Evolutionary conservation across 2,797 vertebrate species (phyloP).

Genomic region (Enteromius argenteus): DNA sequence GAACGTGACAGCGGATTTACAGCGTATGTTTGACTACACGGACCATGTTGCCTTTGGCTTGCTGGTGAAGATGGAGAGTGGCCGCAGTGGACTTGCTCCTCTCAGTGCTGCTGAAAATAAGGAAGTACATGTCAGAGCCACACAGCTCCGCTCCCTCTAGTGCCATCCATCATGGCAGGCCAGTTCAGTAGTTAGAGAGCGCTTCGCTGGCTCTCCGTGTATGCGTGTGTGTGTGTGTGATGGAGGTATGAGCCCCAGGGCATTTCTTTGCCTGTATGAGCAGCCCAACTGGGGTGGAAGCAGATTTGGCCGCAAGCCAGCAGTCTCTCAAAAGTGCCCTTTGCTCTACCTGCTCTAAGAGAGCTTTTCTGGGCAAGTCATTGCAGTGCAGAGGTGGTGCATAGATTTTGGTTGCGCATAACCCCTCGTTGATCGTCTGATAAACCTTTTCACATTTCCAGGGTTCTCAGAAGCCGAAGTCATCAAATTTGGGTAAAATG

Average conservation of each 20-base stretch:
- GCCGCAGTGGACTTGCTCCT: conserved; percentile 68
- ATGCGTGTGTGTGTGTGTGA: conserved; percentile 70
- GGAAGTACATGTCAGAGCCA: conserved; percentile 79
- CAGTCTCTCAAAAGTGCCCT: conserved; percentile 59
- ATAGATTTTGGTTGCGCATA: background rate
- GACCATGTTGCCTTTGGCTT: conserved; percentile 67
- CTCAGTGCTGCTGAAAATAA: conserved; percentile 76
- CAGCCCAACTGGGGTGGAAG: conserved; percentile 75
- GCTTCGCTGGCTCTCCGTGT: conserved; percentile 71
- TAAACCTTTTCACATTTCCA: conserved; percentile 2
- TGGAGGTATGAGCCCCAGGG: conserved; percentile 76
- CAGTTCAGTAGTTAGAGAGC: conserved; percentile 81
- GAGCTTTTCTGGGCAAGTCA: conserved; percentile 16
- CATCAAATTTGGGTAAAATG: background rate
- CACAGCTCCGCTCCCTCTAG: conserved; percentile 79
- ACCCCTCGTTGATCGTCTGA: conserved; percentile 4
- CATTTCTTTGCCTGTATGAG: conserved; percentile 67
- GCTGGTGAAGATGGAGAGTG: conserved; percentile 50
- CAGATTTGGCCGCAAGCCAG: conserved; percentile 71
- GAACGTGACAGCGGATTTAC: background rate
- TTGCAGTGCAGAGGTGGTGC: background rate
- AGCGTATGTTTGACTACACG: conserved; percentile 31
- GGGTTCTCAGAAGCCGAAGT: background rate
- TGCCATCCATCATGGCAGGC: conserved; percentile 82
- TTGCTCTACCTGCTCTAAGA: conserved; percentile 68